Evolutionary conservation across 2,888 invertebrate species (phyloP).

Genomic region (Nasonia oneida): DNA sequence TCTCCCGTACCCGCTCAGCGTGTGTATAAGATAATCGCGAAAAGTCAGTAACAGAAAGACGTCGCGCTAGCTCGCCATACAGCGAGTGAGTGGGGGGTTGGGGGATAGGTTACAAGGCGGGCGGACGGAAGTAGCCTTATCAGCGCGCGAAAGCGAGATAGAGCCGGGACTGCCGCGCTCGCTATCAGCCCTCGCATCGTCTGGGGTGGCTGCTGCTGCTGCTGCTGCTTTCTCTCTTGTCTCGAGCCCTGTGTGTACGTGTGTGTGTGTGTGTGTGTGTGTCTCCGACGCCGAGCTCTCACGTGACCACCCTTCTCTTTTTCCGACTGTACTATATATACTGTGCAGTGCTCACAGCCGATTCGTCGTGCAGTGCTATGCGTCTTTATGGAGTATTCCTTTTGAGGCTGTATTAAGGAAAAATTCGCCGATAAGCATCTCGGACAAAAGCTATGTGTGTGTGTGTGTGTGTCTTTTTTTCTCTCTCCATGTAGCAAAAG

Average conservation of each 20-base stretch:
- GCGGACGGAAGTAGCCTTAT: constrained; percentile 64
- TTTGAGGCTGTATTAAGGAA: constrained; percentile 43
- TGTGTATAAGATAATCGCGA: constrained; percentile 62
- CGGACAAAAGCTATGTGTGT: constrained; percentile 31
- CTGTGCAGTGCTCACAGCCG: too few species aligned
- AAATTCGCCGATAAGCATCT: constrained; percentile 59
- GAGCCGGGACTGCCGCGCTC: constrained; percentile 48
- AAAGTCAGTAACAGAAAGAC: constrained; percentile 70
- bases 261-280: not conserved
- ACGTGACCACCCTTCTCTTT: constrained; percentile 40
- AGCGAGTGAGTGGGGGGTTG: constrained; percentile 33
- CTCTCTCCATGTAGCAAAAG: constrained; percentile 67
- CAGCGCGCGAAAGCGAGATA: constrained; percentile 41
- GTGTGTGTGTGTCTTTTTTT: constrained; percentile 30
- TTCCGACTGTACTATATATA: constrained; percentile 17
- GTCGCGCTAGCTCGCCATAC: constrained; percentile 26
- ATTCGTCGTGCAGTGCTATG: not conserved
- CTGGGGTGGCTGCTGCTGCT: constrained; percentile 66
- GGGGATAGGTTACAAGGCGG: constrained; percentile 36
- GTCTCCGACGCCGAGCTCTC: not conserved
- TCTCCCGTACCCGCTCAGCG: not conserved
- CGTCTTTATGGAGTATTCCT: not conserved
- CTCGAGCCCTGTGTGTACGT: not conserved
- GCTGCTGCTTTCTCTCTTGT: constrained; percentile 32
- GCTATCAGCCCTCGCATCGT: constrained; percentile 72